Evolutionary conservation across 2,888 invertebrate genomes (phyloP).

Genomic region (Agrenia bidenticulata): DNA sequence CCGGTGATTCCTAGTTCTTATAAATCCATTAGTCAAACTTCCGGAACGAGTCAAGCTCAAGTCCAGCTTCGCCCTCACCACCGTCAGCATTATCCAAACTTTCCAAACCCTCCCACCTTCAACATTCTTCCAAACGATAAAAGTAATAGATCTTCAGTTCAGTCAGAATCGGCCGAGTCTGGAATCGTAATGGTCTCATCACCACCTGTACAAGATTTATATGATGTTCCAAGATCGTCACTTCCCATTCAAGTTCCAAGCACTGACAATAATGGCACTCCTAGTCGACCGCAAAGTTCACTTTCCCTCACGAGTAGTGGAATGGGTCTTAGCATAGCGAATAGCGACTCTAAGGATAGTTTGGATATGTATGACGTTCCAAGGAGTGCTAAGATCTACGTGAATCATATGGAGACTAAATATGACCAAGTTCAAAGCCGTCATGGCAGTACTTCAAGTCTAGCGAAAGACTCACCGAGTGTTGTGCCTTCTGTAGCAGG

Average conservation of each 20-base stretch:
- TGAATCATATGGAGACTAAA: conserved; percentile 46
- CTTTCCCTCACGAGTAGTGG: conserved; percentile 45
- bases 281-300: conserved; percentile 44
- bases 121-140: neutral
- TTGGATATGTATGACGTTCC: conserved; percentile 46
- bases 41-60: conserved; percentile 6
- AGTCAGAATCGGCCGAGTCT: conserved; percentile 33
- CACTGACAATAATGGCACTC: conserved; percentile 8
- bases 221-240: conserved; percentile 44
- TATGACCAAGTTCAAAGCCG: conserved; percentile 43
- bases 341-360: conserved; percentile 47
- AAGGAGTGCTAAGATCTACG: conserved; percentile 39
- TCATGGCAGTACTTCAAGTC: conserved; percentile 19
- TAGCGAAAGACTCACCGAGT: neutral
- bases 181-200: conserved; percentile 30
- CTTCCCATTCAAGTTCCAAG: neutral
- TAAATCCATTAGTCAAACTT: conserved; percentile 16
- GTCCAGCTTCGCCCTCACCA: conserved; percentile 10
- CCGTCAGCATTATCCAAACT: neutral
- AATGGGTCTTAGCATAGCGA: conserved; percentile 41
- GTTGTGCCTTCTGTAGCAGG: neutral
- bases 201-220: conserved; percentile 33
- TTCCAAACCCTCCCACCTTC: neutral
- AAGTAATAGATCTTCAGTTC: conserved; percentile 28
- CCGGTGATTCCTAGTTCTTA: neutral